phyloP scores from a whole-genome alignment of 2,797 vertebrate species.

The Iguana delicatissima region DNA sequence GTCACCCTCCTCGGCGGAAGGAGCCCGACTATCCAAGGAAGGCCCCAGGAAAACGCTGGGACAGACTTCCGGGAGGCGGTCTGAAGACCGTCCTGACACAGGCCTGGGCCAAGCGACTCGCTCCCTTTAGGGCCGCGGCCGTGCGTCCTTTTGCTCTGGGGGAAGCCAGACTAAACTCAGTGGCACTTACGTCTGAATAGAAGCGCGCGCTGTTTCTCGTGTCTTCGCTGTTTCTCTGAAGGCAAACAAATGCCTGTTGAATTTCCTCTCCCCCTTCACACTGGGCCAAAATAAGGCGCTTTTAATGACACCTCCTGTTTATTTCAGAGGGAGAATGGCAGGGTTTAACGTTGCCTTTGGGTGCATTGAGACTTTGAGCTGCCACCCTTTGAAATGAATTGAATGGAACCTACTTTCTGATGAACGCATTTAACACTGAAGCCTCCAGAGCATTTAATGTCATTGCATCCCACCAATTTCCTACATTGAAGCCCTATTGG shows the following conservation, averaged over 20 bases:
- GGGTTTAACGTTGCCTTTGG: neutral
- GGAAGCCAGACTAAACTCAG: too few relatives aligned
- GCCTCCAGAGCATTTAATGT: neutral
- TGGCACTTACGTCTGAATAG: too few relatives aligned
- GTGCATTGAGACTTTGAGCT: neutral
- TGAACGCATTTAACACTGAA: neutral
- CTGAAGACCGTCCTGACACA: too few relatives aligned
- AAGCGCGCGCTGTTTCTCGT: too few relatives aligned
- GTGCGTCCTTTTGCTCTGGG: too few relatives aligned
- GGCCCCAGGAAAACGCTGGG: neutral
- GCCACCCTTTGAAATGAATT: neutral
- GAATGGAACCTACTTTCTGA: neutral
- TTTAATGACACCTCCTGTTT: neutral
- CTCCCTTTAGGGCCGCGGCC: neutral
- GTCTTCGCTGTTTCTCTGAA: neutral
- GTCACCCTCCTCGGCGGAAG: neutral
- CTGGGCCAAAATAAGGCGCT: neutral
- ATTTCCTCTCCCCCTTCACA: too few relatives aligned
- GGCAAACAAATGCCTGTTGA: neutral
- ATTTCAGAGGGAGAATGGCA: neutral
- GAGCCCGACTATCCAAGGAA: neutral
- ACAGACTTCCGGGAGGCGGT: neutral
- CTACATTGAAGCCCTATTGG: neutral
- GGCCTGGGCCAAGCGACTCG: neutral
- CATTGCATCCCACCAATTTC: neutral